Conservation (phyloP, 2,113 vertebrate species). For the Datnioides undecimradiatus region DNA sequence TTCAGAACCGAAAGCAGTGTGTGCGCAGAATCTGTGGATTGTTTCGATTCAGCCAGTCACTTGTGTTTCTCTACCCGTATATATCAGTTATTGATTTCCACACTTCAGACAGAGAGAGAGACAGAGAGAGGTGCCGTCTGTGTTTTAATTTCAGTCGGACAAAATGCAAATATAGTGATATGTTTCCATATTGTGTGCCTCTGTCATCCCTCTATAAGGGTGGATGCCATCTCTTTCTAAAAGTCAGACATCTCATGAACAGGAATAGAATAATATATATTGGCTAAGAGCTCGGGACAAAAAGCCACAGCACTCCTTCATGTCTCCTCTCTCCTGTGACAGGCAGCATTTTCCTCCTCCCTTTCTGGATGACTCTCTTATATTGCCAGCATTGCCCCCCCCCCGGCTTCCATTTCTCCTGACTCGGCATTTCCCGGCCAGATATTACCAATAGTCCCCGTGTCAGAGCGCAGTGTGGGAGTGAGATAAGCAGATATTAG, state of each 20-base stretch:
- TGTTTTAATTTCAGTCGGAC: background rate
- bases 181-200: background rate
- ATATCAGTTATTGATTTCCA: background rate
- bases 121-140: background rate
- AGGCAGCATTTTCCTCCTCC: background rate
- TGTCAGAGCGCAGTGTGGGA: conserved; percentile 51
- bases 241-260: background rate
- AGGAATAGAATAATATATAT: background rate
- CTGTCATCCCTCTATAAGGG: background rate
- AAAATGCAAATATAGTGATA: background rate
- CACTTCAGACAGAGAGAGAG: background rate
- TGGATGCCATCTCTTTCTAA: background rate
- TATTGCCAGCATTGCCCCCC: conserved; percentile 28
- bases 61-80: too few relatives aligned
- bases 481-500: conserved; percentile 73
- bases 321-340: background rate
- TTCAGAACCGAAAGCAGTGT: background rate
- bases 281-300: background rate
- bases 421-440: conserved; percentile 49
- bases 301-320: conserved; percentile 9
- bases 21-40: background rate
- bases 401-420: conserved; percentile 50
- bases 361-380: conserved; percentile 26
- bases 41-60: background rate
- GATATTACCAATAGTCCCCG: conserved; percentile 57